Evolutionary conservation across 2,888 invertebrate genomes (phyloP), one percentile per base, ranked within the genome.

Genomic region (Cepaea hortensis): DNA sequence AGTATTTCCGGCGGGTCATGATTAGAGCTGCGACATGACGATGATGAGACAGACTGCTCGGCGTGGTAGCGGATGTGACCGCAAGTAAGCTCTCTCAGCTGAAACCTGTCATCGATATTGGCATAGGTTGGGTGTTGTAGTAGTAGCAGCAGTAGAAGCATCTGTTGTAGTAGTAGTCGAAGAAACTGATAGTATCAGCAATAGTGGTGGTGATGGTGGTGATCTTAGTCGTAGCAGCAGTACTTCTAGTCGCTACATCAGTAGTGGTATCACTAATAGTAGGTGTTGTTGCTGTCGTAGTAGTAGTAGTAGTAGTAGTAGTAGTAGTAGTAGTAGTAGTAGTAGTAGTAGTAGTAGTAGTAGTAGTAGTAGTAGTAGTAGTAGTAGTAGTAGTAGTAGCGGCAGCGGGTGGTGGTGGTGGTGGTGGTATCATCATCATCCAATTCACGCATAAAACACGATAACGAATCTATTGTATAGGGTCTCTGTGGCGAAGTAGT

Each of bases 281-380:
- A 68, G 68, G 0, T 20, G 68, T 15, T 6, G 68, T 68, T 20
- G 20, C 0, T 20, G 68, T 4, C 5, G 68, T 68, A 68, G 68
- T 68, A 68, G 68, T 68, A 68, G 68, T n/a, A 76, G 76, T 76
- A 76, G 76, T 76, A 76, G 76, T 48, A 76, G 76, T 48, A 76
- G 76, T 23, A 76, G 76, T 23, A 76, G 76, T 23, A 76, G 76
- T 23, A 76, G 76, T 23, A 76, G 35, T 23, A 76, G 76, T 76
- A 76, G 76, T 76, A 76, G 76, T 76, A 76, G 76, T 76, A 76
- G 80, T 80, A 80, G 80, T 80, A 80, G 80, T 80, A 80, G 80
- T 80, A 80, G 80, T 80, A 80, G 80, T 80, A 80, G 80, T 80
- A 80, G 80, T 80, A 80, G 80, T 80, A 80, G 80, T 80, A 55